Evolutionary conservation across 64 coral and sea anemone species (phyloP).

Genomic region (Hydrozoanthus tunicans): DNA sequence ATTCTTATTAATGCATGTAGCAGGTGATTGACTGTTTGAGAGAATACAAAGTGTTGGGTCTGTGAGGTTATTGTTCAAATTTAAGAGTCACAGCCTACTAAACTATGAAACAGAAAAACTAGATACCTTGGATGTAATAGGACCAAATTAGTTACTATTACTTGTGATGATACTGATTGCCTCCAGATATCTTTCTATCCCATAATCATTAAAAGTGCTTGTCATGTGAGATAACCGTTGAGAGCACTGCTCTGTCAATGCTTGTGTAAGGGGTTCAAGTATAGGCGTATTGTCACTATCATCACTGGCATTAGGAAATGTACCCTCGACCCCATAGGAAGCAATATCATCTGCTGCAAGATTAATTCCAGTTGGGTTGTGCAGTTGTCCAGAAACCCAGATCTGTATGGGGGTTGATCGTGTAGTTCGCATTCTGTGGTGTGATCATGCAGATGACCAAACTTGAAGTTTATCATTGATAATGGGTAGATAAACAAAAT

Average conservation of each 20-base stretch:
- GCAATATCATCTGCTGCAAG: conserved; percentile 8
- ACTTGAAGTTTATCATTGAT: conserved; percentile 16
- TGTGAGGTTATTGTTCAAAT: conserved; percentile 5
- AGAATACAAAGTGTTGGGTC: not conserved
- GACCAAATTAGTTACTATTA: conserved; percentile 12
- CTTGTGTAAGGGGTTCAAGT: conserved; percentile 6
- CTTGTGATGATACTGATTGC: conserved; percentile 10
- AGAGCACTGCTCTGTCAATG: conserved; percentile 17
- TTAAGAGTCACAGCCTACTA: conserved; percentile 18
- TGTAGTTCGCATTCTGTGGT: conserved; percentile 34
- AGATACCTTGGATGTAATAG: conserved; percentile 4
- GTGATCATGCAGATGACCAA: conserved; percentile 20
- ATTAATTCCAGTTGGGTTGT: conserved; percentile 14
- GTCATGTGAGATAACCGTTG: not conserved
- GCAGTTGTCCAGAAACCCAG: conserved; percentile 32
- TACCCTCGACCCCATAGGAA: not conserved
- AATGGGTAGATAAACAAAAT: conserved; percentile 21
- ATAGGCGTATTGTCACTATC: conserved; percentile 8
- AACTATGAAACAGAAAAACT: conserved; percentile 26
- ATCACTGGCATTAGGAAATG: not conserved
- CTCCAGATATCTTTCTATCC: conserved; percentile 7
- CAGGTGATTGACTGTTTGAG: not conserved
- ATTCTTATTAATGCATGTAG: conserved; percentile 4
- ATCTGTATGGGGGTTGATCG: not conserved
- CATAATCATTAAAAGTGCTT: conserved; percentile 32